These are phyloP conservation scores for Seriola aureovittata DNA, from an alignment of 2,113 vertebrate species.

Conservation along the genomic window DNA sequence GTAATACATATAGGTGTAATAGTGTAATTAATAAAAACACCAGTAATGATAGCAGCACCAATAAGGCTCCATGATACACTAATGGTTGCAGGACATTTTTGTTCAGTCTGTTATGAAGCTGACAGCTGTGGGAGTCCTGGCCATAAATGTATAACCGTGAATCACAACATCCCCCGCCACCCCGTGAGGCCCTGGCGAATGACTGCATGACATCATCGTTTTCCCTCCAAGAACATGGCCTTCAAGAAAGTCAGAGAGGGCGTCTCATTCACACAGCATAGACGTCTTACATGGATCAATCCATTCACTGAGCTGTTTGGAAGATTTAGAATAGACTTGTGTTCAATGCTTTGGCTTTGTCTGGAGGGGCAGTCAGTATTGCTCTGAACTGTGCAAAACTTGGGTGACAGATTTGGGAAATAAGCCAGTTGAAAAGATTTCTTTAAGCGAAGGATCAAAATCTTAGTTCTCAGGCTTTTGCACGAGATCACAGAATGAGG, in stretches of 20 bases:
- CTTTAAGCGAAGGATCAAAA: background rate
- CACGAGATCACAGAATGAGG: conserved; percentile 24
- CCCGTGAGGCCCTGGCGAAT: conserved; percentile 31
- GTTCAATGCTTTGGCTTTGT: conserved; percentile 34
- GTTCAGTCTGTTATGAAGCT: conserved; percentile 48
- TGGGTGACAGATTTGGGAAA: conserved; percentile 34
- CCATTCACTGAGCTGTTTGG: conserved; percentile 5
- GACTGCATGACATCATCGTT: conserved; percentile 67
- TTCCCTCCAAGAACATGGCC: conserved; percentile 48
- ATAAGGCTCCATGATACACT: background rate
- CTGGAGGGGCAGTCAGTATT: conserved; percentile 19
- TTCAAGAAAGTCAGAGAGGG: conserved; percentile 51
- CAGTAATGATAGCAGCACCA: background rate
- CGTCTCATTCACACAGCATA: conserved; percentile 19
- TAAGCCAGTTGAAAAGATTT: conserved; percentile 21
- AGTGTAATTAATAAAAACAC: background rate
- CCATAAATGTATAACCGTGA: conserved; percentile 65
- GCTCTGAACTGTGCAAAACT: conserved; percentile 30
- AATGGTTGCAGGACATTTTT: conserved; percentile 21
- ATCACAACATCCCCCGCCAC: conserved; percentile 48
- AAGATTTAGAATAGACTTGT: conserved; percentile 31
- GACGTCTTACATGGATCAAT: conserved; percentile 32
- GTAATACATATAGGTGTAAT: too few species aligned
- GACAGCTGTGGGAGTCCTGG: conserved; percentile 51
- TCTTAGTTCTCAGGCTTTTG: conserved; percentile 23